Base-by-base conservation (phyloP, 2,797 vertebrate genomes). In the Cygnus olor region DNA sequence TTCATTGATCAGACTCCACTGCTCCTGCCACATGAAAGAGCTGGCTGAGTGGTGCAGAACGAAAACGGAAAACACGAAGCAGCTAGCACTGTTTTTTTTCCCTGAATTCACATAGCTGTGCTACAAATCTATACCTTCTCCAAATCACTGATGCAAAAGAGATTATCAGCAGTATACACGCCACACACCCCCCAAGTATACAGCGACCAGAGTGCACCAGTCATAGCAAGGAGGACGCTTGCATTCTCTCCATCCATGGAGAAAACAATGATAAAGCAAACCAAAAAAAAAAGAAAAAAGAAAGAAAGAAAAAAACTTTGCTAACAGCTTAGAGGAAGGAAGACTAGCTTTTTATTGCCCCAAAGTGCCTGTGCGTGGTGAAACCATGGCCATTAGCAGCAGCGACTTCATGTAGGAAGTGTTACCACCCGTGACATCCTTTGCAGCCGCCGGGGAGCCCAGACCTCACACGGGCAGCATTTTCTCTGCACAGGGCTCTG, bases 351-450 rank as follows among this genome's bases (percentile, higher is more conserved):
- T 93, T 93, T 64, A 88, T 44, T 90, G 82, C 87, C 61, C 72
- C 71, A 83, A 54, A 87, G 83, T 78, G 73, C 36, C 54, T 85
- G 32, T 57, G 34, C 47, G 9, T 45, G 82, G 81, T 65, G 85
- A 87, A 93, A 86, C 66, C 27, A 21, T 21, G 69, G 84, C 70
- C 64, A 89, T 71, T 45, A 77, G 60, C 65, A 94, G 80, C n/a
- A 80, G 64, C 71, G 64, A 92, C 85, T 14, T 70, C 56, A 69
- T 6, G 58, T 70, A 94, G 72, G 74, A 93, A 94, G 76, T 32
- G 76, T 70, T 76, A 88, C 89, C 71, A 76, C 71, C 81, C 73
- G 34, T 87, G 66, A 95, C 70, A 88, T 88, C 93, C 90, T 92
- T 15, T 80, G 54, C 69, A 93, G 68, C 10, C 66, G 1, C 76